These are phyloP conservation scores for Cygnus buccinator DNA, from an alignment of 2,113 vertebrate species.

Conservation along the genomic window DNA sequence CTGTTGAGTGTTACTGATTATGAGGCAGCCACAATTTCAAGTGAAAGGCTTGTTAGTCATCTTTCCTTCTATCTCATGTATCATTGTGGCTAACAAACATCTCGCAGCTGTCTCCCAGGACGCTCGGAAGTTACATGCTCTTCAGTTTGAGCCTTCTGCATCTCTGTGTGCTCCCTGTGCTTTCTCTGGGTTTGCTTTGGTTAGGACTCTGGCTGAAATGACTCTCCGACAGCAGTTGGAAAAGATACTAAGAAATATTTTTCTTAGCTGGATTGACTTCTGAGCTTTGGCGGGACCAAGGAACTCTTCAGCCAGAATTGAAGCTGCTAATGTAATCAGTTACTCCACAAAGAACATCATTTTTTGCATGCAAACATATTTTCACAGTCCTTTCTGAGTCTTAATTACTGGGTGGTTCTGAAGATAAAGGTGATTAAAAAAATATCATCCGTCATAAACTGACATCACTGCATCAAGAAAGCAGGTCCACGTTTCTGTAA, in stretches of 20 bases:
- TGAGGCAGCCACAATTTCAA: background rate
- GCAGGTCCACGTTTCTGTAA: background rate
- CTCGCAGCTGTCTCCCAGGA: background rate
- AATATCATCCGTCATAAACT: background rate
- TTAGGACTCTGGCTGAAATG: background rate
- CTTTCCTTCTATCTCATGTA: background rate
- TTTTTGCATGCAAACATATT: background rate
- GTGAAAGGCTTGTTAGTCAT: slow-evolving; percentile 49
- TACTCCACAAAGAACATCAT: background rate
- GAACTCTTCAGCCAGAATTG: background rate
- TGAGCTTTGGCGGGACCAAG: background rate
- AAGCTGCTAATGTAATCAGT: background rate
- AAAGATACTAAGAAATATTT: background rate
- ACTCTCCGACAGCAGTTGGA: background rate
- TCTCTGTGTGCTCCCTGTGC: background rate
- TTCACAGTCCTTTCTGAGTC: background rate
- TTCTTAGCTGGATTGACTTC: background rate
- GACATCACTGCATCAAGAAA: background rate
- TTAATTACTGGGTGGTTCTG: background rate
- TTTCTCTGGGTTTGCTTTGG: background rate
- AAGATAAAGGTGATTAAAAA: background rate
- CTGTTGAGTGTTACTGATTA: background rate
- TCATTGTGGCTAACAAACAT: background rate
- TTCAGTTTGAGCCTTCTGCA: background rate
- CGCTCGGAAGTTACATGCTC: background rate